Evolutionary conservation across 2,113 vertebrate species (phyloP), one percentile per base, ranked within the genome.

Genomic region (Thymallus thymallus): DNA sequence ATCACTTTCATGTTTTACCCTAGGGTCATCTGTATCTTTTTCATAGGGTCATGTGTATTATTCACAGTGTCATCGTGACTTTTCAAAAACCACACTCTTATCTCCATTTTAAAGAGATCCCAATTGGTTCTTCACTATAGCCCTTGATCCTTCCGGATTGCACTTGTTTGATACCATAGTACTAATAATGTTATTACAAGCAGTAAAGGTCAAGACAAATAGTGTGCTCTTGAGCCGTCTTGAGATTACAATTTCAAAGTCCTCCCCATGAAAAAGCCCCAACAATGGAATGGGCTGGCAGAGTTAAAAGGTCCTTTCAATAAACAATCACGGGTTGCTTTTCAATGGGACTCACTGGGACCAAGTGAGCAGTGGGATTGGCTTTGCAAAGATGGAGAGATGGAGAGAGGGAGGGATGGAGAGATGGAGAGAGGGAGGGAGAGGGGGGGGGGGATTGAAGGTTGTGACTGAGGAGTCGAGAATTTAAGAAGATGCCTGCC

Each of bases 221-320:
- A 51, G 91, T 88, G 88, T 83, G 89, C 88, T 88, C 91, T 88
- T 92, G 90, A 92, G 88, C 91, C 16, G 90, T 92, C 87, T 84
- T 73, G 80, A 89, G 88, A 94, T 94, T 92, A 92, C 92, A 93
- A 93, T 93, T 92, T 91, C 87, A 91, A 92, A 92, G 91, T 92
- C 88, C 91, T 92, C 90, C 87, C 86, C 90, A 81, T 91, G 91
- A 91, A 85, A 88, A 86, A 80, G 82, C 76, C 4, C 29, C 14
- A 83, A 91, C 90, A 92, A 90, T 89, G 77, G 87, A 82, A 77
- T 84, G 77, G 86, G 86, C 20, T 88, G 88, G 89, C 83, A 88
- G 48, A 87, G 92, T 91, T 91, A 88, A 93, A 90, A 89, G 67
- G 84, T 88, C 81, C 84, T 90, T 91, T 89, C 88, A 91, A 85